Conservation (phyloP, 2,797 vertebrate species). For the Todus mexicanus region DNA sequence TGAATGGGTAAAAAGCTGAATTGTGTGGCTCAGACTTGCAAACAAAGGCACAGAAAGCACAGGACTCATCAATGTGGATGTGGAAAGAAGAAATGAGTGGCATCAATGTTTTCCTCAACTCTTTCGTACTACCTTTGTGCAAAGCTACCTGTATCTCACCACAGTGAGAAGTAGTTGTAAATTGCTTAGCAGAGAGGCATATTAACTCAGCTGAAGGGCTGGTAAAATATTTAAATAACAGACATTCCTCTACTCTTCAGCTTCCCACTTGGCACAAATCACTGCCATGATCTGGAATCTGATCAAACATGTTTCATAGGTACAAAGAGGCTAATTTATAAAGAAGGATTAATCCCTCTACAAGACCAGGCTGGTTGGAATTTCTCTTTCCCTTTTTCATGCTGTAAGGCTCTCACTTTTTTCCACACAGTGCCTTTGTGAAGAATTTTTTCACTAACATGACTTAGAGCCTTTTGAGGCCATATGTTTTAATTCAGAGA, state of each 20-base stretch:
- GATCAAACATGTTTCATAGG: conserved; percentile 28
- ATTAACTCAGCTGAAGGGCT: conserved; percentile 1
- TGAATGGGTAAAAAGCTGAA: not conserved
- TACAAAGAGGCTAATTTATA: conserved; percentile 47
- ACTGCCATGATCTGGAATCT: not conserved
- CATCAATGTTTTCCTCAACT: not conserved
- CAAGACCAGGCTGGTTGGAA: conserved; percentile 38
- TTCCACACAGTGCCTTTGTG: not conserved
- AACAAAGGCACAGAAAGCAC: not conserved
- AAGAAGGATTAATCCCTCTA: conserved; percentile 26
- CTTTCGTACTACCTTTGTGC: not conserved
- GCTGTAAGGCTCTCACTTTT: not conserved
- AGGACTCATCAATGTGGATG: rapidly evolving
- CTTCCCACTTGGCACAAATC: conserved; percentile 37
- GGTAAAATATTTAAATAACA: conserved; percentile 50
- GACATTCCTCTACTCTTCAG: conserved; percentile 11
- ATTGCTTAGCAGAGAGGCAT: not conserved
- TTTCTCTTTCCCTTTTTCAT: conserved; percentile 7
- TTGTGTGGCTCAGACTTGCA: not conserved
- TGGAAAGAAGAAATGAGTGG: not conserved
- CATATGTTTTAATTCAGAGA: not conserved
- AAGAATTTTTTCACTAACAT: not conserved
- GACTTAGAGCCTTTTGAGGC: not conserved
- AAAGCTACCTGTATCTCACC: not conserved
- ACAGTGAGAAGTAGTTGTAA: not conserved